A percentile compares a stretch with the other conserved stretches of the same genome.
Evolutionary conservation across 2,888 invertebrate genomes (phyloP).

Genomic region (Stramonita haemastoma): DNA sequence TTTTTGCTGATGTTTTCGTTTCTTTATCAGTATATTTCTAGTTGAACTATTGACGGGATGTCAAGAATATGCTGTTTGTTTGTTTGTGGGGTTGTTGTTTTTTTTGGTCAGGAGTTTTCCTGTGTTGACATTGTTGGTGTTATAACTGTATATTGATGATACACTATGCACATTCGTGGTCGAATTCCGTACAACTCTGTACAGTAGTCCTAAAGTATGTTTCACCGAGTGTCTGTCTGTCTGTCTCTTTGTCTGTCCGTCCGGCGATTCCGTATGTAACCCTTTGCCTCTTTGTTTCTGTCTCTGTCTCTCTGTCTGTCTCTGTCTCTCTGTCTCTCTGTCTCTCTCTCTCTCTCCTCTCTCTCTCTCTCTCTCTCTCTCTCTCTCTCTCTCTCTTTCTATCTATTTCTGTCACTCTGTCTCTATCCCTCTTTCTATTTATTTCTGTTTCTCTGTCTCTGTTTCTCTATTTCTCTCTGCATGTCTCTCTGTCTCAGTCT

Average conservation of each 20-base stretch:
- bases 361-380: constrained; percentile 25
- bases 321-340: too few relatives aligned
- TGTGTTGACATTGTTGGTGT: too few relatives aligned
- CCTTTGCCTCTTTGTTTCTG: too few relatives aligned
- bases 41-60: too few relatives aligned
- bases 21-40: too few relatives aligned
- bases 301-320: too few relatives aligned
- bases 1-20: too few relatives aligned
- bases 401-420: neutral
- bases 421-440: constrained; percentile 15
- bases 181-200: constrained; percentile 37
- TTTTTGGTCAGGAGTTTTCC: too few relatives aligned
- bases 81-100: too few relatives aligned
- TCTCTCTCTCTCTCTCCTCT: neutral
- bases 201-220: constrained; percentile 7
- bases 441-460: constrained; percentile 24
- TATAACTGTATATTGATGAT: neutral
- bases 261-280: neutral
- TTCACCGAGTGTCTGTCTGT: neutral
- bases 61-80: too few relatives aligned
- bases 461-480: constrained; percentile 27
- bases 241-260: neutral
- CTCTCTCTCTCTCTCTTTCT: neutral
- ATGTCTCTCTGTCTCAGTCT: constrained; percentile 32
- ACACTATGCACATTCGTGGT: constrained; percentile 36